phyloP scores from a whole-genome alignment of 2,888 invertebrate species.

The Himalopsyche japonica region DNA sequence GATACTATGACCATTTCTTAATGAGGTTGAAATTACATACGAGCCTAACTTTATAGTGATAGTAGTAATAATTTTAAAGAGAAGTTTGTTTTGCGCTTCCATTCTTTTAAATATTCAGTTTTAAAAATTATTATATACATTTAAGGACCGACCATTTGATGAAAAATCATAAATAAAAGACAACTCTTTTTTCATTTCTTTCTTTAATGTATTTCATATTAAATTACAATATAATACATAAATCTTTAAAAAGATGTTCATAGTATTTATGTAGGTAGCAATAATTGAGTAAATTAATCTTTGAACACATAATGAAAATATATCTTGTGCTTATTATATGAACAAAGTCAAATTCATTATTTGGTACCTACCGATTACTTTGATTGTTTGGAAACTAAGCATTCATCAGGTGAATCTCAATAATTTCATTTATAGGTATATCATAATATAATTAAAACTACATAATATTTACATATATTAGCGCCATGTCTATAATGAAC shows the following conservation, averaged over 20 bases:
- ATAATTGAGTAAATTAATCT: background rate
- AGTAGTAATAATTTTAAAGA: too few relatives aligned
- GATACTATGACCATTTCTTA: too few relatives aligned
- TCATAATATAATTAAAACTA: background rate
- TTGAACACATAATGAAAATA: background rate
- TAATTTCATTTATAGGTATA: background rate
- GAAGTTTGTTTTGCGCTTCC: too few relatives aligned
- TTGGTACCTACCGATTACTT: background rate
- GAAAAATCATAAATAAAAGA: background rate
- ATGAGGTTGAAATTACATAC: too few relatives aligned
- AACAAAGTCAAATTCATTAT: background rate
- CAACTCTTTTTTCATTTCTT: background rate
- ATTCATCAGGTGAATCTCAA: background rate
- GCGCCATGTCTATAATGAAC: background rate
- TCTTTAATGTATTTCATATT: background rate
- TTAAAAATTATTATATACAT: background rate
- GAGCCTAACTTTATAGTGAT: too few relatives aligned
- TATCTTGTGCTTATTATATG: background rate
- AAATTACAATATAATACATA: background rate
- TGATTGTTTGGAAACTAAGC: background rate
- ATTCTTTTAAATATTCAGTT: too few relatives aligned
- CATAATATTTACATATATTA: conserved; percentile 8
- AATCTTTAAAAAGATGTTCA: background rate
- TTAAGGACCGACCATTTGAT: background rate
- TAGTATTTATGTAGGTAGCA: background rate